Conservation (phyloP, 2,113 vertebrate genomes). For the Hucho hucho region DNA sequence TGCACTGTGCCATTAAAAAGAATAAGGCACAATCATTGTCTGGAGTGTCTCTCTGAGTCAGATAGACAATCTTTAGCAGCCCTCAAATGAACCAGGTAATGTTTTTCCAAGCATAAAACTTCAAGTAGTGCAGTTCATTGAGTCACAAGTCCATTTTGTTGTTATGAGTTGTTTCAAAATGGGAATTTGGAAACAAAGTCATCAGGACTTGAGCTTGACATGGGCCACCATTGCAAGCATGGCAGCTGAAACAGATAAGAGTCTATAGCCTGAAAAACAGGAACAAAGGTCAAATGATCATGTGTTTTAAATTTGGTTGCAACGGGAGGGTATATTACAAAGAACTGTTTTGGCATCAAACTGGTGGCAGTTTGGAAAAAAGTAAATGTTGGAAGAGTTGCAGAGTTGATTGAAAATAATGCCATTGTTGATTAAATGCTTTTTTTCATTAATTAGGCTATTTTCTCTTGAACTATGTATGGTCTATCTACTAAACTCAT, state of each 20-base stretch:
- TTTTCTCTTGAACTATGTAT: no score
- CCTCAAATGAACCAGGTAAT: not conserved
- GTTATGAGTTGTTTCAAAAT: not conserved
- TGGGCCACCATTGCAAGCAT: constrained; percentile 54
- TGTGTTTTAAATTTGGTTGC: not conserved
- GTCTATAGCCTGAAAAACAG: constrained; percentile 77
- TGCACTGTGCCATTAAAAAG: not conserved
- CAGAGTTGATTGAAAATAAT: no score
- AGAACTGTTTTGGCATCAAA: no score
- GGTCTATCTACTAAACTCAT: no score
- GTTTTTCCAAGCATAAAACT: not conserved
- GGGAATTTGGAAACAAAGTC: not conserved
- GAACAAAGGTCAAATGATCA: not conserved
- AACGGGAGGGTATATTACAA: no score
- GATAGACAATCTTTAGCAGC: not conserved
- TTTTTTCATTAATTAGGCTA: no score
- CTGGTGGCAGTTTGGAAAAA: no score
- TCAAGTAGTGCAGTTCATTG: not conserved
- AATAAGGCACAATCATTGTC: not conserved
- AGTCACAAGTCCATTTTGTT: not conserved
- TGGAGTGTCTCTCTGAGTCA: not conserved
- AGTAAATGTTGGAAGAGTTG: no score
- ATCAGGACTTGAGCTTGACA: not conserved
- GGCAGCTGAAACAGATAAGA: constrained; percentile 86
- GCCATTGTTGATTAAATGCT: no score